Percentiles rank a stretch among this genome's conserved stretches.
These are phyloP conservation scores for Morone saxatilis DNA, from an alignment of 2,113 vertebrate species.

Conservation along the genomic window DNA sequence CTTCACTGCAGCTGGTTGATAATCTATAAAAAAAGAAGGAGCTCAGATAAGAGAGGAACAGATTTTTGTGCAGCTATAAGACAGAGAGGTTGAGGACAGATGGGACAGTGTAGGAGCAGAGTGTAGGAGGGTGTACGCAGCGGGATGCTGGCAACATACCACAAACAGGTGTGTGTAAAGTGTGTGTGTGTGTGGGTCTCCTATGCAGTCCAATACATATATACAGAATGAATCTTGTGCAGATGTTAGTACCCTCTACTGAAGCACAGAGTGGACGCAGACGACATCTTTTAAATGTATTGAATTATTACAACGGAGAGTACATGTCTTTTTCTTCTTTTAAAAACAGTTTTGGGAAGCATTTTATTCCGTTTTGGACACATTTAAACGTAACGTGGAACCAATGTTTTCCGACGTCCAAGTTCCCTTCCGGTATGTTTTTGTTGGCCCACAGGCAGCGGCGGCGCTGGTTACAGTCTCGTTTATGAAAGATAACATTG, in stretches of 20 bases:
- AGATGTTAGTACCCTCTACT: slow-evolving; percentile 59
- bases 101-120: slow-evolving; percentile 44
- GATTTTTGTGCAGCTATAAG: slow-evolving; percentile 23
- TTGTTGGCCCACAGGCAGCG: slow-evolving; percentile 38
- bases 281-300: rapidly evolving
- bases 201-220: not conserved
- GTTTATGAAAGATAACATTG: not conserved
- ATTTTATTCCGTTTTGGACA: not conserved
- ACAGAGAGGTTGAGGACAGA: slow-evolving; percentile 48
- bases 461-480: rapidly evolving
- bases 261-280: slow-evolving; percentile 10
- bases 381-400: slow-evolving; percentile 38
- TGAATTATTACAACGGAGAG: rapidly evolving
- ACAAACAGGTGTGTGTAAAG: slow-evolving; percentile 29
- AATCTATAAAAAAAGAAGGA: slow-evolving; percentile 25
- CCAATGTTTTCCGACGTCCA: not conserved
- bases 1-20: slow-evolving; percentile 11
- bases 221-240: too few relatives aligned
- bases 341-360: not conserved
- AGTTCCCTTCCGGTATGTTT: slow-evolving; percentile 68
- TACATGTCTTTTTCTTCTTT: not conserved
- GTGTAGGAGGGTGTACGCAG: slow-evolving; percentile 28
- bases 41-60: slow-evolving; percentile 5
- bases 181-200: not conserved
- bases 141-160: slow-evolving; percentile 19